Evolutionary conservation across 2,113 vertebrate species (phyloP).

Genomic region (Macaca fascicularis): T2T-MFA8v1.1 NC_088381.1:127076501-127077000

Average conservation of each 20-base stretch:
- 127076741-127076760: background rate
- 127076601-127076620: background rate
- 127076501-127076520: background rate
- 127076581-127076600: background rate
- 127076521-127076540: background rate
- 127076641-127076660: background rate
- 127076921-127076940: background rate
- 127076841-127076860: conserved; percentile 23
- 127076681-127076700: background rate
- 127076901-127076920: background rate
- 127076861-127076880: background rate
- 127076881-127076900: background rate
- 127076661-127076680: background rate
- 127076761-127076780: conserved; percentile 17
- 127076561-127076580: background rate
- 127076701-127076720: background rate
- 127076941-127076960: conserved; percentile 8
- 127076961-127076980: background rate
- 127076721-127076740: background rate
- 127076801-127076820: background rate
- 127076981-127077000: background rate
- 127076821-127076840: conserved; percentile 1
- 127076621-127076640: background rate
- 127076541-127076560: background rate
- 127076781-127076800: conserved; percentile 18